phyloP scores from a whole-genome alignment of 2,888 invertebrate species.

The Aspidiotus rigidus region DNA sequence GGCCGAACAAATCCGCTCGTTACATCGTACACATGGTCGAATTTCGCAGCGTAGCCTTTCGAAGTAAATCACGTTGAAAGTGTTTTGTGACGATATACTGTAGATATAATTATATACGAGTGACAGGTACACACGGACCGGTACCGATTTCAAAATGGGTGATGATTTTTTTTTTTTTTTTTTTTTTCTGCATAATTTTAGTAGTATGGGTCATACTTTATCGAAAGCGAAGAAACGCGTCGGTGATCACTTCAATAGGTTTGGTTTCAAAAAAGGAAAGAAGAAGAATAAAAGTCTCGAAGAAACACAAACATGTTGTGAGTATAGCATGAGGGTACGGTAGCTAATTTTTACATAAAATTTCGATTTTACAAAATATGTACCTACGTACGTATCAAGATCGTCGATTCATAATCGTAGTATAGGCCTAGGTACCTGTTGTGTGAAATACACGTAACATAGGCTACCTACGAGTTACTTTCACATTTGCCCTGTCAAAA shows the following conservation, averaged over 20 bases:
- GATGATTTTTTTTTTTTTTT: background rate
- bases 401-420: too few relatives aligned
- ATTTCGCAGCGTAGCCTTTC: slow-evolving; percentile 40
- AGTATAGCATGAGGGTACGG: slow-evolving; percentile 41
- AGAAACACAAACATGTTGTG: slow-evolving; percentile 69
- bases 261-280: slow-evolving; percentile 72
- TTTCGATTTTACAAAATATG: background rate
- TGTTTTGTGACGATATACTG: too few relatives aligned
- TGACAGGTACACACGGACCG: too few relatives aligned
- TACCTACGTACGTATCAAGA: too few relatives aligned
- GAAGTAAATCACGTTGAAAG: slow-evolving; percentile 38
- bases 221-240: slow-evolving; percentile 77
- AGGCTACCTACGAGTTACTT: too few relatives aligned
- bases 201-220: slow-evolving; percentile 53
- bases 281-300: slow-evolving; percentile 82
- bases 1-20: slow-evolving; percentile 44
- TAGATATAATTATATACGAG: too few relatives aligned
- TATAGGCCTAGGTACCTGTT: too few relatives aligned
- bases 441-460: too few relatives aligned
- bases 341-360: background rate
- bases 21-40: slow-evolving; percentile 44
- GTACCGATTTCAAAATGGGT: too few relatives aligned
- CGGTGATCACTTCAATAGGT: slow-evolving; percentile 74
- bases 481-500: too few relatives aligned
- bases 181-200: background rate